phyloP scores from a whole-genome alignment of 2,797 vertebrate genomes.

The Alauda arvensis region DNA sequence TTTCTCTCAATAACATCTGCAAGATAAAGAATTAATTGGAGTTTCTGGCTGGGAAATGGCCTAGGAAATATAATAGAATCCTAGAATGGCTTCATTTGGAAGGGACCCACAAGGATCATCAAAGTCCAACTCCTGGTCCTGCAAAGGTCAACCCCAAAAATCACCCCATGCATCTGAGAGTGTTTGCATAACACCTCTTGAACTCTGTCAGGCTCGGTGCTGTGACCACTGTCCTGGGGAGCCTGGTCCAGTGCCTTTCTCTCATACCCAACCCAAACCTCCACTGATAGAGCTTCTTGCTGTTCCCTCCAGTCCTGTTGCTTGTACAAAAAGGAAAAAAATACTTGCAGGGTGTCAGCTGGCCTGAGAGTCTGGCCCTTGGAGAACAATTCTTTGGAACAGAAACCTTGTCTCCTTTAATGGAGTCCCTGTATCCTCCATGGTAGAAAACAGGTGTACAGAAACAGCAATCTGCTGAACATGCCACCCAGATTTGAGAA shows the following conservation, averaged over 20 bases:
- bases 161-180: neutral
- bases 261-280: neutral
- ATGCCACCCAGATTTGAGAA: neutral
- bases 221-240: neutral
- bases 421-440: neutral
- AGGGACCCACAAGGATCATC: neutral
- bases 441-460: neutral
- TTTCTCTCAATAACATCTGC: neutral
- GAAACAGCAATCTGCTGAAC: slow-evolving; percentile 7
- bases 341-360: neutral
- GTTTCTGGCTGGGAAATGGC: neutral
- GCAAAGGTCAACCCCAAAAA: neutral
- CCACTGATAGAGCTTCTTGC: neutral
- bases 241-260: neutral
- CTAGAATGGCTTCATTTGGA: neutral
- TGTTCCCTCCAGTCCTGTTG: neutral
- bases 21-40: neutral
- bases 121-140: neutral
- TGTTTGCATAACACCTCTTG: neutral
- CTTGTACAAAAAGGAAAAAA: neutral
- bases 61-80: neutral
- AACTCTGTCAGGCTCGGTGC: neutral
- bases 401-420: neutral
- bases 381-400: neutral
- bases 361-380: neutral